These are phyloP conservation scores for Ophiodon elongatus DNA, from an alignment of 2,113 vertebrate species.

Conservation along the genomic window DNA sequence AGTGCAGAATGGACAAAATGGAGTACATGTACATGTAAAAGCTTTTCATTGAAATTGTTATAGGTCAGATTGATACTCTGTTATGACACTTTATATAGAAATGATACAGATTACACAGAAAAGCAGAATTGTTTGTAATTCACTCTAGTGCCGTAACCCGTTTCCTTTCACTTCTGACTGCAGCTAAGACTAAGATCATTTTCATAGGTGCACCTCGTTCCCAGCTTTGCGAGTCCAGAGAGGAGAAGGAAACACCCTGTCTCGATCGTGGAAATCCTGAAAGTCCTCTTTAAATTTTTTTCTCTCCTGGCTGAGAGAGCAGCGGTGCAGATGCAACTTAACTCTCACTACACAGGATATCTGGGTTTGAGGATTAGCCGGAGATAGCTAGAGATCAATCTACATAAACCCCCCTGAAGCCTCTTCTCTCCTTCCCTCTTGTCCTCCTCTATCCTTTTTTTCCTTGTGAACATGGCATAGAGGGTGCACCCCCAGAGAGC, in stretches of 20 bases:
- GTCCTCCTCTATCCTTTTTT: constrained; percentile 39
- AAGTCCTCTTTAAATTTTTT: constrained; percentile 55
- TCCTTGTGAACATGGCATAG: constrained; percentile 54
- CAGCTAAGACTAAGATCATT: constrained; percentile 16
- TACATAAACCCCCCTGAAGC: constrained; percentile 73
- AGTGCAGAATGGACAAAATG: not conserved
- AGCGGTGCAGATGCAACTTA: constrained; percentile 66
- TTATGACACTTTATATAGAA: constrained; percentile 11
- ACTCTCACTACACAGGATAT: constrained; percentile 70
- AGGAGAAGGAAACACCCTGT: not conserved
- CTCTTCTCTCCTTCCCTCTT: constrained; percentile 54
- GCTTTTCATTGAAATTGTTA: not conserved
- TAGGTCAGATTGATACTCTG: not conserved
- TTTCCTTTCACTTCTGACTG: constrained; percentile 13
- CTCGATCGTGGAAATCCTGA: constrained; percentile 62
- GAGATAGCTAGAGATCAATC: constrained; percentile 78
- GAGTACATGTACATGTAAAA: not conserved
- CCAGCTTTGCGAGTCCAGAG: constrained; percentile 9
- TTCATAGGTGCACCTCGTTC: not conserved
- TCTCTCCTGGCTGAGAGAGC: constrained; percentile 48
- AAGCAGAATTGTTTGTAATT: not conserved
- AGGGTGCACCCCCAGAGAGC: constrained; percentile 64
- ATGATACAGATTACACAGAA: not conserved
- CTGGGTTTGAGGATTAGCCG: constrained; percentile 73
- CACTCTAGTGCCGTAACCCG: not conserved